Evolutionary conservation across 2,797 vertebrate genomes (phyloP), one percentile per base, ranked within the genome.

Genomic region (Oophaga sylvatica): DNA sequence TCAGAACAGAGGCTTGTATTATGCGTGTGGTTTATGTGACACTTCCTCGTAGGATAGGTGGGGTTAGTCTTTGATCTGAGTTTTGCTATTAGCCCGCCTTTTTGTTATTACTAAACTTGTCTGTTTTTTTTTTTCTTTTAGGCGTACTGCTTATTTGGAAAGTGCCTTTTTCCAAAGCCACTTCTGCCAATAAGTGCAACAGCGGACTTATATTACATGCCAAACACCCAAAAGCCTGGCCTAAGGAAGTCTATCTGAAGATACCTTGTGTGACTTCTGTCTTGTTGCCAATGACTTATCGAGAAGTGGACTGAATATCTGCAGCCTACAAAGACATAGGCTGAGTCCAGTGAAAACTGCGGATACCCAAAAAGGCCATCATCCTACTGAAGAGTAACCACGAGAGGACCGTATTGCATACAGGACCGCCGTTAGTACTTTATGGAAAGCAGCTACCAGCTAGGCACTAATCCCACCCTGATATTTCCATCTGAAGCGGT

Each of bases 91-190:
- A 41, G 60, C 48, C 26, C 41, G 16, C 29, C n/a, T 57, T 81
- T 77, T 76, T 53, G 48, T 80, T 22, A 20, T 63, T 53, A 29
- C 9, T 85, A 77, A 78, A 6, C n/a, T 65, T 19, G 19, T 45
- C 5, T 31, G 65, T 35, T 13, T 17, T 0, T 4, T 53, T 83
- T 73, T 89, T 63, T 86, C 41, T 78, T 75, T 45, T 35, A 89
- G 88, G 76, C 73, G 57, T 75, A 19, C 76, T 94, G 92, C 85
- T 84, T 93, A 91, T 92, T 92, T 93, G 88, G 91, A 91, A 95
- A 94, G 95, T 94, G 94, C 94, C 95, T 95, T 94, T 82, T 73
- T 93, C 93, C 89, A 91, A 92, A 92, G 93, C 94, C 92, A 91
- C 92, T 94, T 92, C 87, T 91, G 90, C 88, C 89, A 93, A 89